phyloP scores from a whole-genome alignment of 2,113 vertebrate genomes.

The Dunckerocampus dactyliophorus region DNA sequence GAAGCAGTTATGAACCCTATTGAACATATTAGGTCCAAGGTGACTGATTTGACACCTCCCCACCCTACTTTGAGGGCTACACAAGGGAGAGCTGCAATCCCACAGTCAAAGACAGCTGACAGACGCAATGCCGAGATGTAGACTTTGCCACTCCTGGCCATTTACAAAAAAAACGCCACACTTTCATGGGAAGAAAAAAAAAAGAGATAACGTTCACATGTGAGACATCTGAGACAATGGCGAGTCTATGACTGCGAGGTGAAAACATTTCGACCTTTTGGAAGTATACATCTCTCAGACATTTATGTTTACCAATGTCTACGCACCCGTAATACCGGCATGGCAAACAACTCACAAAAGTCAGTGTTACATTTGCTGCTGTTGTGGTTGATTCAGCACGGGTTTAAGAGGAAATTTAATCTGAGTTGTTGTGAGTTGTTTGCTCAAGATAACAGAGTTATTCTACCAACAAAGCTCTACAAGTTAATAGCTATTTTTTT shows the following conservation, averaged over 20 bases:
- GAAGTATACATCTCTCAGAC: constrained; percentile 52
- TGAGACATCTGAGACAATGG: constrained; percentile 62
- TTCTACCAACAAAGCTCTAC: constrained; percentile 49
- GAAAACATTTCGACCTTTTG: constrained; percentile 49
- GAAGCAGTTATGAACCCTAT: constrained; percentile 83
- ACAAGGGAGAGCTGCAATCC: constrained; percentile 79
- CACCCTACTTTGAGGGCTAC: constrained; percentile 58
- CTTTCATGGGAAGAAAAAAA: constrained; percentile 46
- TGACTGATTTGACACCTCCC: constrained; percentile 59
- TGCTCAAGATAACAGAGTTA: constrained; percentile 38
- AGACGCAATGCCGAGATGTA: constrained; percentile 64
- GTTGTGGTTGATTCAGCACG: constrained; percentile 21
- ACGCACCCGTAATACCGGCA: constrained; percentile 56
- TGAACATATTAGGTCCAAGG: constrained; percentile 74
- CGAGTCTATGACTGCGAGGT: constrained; percentile 56
- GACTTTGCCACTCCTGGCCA: constrained; percentile 51
- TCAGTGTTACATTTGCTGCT: constrained; percentile 40
- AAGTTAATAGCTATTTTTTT: constrained; percentile 42
- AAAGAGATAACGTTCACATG: constrained; percentile 34
- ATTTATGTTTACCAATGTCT: constrained; percentile 57
- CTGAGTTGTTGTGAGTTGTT: constrained; percentile 67
- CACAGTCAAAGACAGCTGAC: constrained; percentile 79
- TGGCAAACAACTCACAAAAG: constrained; percentile 66
- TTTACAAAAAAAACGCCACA: constrained; percentile 35
- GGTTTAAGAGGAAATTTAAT: constrained; percentile 20